These are phyloP conservation scores for Leucophenga maculata DNA, from an alignment of 2,888 invertebrate species.

Conservation along the genomic window DNA sequence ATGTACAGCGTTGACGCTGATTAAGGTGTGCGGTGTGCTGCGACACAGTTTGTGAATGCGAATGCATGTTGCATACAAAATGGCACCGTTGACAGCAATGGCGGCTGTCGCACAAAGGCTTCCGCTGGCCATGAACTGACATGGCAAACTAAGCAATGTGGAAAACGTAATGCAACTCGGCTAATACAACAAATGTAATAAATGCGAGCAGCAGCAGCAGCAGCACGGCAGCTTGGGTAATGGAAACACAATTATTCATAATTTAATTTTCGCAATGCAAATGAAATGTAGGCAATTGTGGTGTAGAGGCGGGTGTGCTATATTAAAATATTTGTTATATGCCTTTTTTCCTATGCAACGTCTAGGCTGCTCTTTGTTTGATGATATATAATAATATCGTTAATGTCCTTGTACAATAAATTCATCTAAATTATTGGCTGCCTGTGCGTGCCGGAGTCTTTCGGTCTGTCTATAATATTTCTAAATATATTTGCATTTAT, in stretches of 20 bases:
- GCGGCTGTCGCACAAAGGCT: neutral
- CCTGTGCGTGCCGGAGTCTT: slow-evolving; percentile 45
- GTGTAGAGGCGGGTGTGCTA: slow-evolving; percentile 19
- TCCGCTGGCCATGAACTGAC: slow-evolving; percentile 29
- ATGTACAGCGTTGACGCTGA: neutral
- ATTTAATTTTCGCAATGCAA: too few species aligned
- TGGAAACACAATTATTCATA: too few species aligned
- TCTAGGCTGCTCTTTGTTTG: slow-evolving; percentile 31
- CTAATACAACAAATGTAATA: too few species aligned
- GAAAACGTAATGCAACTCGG: neutral
- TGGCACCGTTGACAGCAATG: slow-evolving; percentile 29
- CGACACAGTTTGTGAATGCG: neutral
- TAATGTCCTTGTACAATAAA: slow-evolving; percentile 48
- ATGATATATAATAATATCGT: slow-evolving; percentile 21
- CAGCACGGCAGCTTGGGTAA: too few species aligned
- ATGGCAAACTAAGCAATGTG: neutral
- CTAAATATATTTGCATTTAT: slow-evolving; percentile 36
- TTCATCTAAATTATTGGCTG: slow-evolving; percentile 49
- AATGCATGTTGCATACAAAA: slow-evolving; percentile 43
- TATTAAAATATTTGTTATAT: neutral
- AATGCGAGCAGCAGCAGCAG: too few species aligned
- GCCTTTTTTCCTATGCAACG: neutral
- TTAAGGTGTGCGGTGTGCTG: neutral
- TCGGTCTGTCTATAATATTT: slow-evolving; percentile 49
- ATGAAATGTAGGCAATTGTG: too few species aligned